Percentiles rank a stretch among this genome's conserved stretches.
Conservation (phyloP, 92 coral and sea anemone genomes). For the Umimayanthus kanabou region DNA sequence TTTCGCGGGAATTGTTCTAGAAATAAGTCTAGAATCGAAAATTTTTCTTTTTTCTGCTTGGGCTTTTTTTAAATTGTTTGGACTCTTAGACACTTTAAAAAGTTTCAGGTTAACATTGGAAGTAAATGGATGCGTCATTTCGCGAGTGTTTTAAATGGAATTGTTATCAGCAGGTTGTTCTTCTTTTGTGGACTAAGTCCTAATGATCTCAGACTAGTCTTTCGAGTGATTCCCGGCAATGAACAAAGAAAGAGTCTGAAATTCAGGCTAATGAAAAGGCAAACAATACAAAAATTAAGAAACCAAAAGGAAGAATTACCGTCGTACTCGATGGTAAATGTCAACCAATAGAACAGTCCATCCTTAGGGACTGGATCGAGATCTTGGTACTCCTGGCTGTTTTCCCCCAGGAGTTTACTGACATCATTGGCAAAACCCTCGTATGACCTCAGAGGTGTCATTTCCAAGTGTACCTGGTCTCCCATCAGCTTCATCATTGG, state of each 20-base stretch:
- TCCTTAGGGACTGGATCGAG: constrained; percentile 17
- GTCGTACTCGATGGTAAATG: constrained; percentile 48
- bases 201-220: no score
- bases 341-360: constrained; percentile 49
- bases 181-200: no score
- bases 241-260: no score
- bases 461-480: constrained; percentile 49
- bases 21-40: no score
- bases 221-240: no score
- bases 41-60: no score
- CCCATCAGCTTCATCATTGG: constrained; percentile 58
- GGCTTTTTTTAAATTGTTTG: no score
- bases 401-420: constrained; percentile 40
- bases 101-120: background rate
- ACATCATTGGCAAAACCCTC: constrained; percentile 55
- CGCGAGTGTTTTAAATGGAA: background rate
- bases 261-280: no score
- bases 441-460: constrained; percentile 49
- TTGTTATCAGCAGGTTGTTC: background rate
- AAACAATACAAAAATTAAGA: no score
- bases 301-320: constrained; percentile 5
- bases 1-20: no score
- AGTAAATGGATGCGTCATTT: background rate
- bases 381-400: background rate
- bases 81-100: background rate